A percentile compares a stretch with the other conserved stretches of the same genome.
Conservation (phyloP, 1,140 invertebrate species). For the Pristionchus pacificus region DNA sequence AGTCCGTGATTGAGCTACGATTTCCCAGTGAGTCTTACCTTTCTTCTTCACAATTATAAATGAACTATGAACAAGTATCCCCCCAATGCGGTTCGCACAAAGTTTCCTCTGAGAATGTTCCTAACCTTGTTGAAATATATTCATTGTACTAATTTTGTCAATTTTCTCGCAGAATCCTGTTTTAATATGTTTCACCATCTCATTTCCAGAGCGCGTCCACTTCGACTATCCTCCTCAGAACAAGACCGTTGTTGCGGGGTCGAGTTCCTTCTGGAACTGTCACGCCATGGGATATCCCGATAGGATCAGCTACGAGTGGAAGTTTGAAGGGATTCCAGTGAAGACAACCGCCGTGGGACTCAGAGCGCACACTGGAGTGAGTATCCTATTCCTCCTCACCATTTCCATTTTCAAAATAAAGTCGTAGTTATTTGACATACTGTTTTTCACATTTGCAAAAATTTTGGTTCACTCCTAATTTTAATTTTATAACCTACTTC, state of each 20-base stretch:
- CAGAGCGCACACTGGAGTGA: conserved; percentile 33
- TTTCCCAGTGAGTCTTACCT: conserved; percentile 30
- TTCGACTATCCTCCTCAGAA: conserved; percentile 35
- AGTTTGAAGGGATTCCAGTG: conserved; percentile 31
- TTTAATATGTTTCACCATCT: too few species aligned
- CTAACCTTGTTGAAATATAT: conserved; percentile 8
- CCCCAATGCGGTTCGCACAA: too few species aligned
- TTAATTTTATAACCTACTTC: too few species aligned
- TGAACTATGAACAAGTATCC: too few species aligned
- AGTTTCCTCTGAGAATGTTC: too few species aligned
- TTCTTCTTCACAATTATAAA: background rate
- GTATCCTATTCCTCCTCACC: conserved; percentile 16
- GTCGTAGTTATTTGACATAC: background rate
- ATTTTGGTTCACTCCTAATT: too few species aligned
- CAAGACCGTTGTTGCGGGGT: conserved; percentile 50
- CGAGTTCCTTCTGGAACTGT: conserved; percentile 48
- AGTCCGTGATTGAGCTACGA: conserved; percentile 1
- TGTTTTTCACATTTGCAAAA: too few species aligned
- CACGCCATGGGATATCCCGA: conserved; percentile 31
- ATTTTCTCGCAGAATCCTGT: background rate
- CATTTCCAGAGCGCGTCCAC: conserved; percentile 24
- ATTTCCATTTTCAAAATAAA: background rate
- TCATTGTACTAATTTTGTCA: conserved; percentile 14
- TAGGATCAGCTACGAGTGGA: conserved; percentile 42
- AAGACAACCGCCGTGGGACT: conserved; percentile 32